phyloP scores from a whole-genome alignment of 2,888 invertebrate genomes.

The Aspidiotus destructor region DNA sequence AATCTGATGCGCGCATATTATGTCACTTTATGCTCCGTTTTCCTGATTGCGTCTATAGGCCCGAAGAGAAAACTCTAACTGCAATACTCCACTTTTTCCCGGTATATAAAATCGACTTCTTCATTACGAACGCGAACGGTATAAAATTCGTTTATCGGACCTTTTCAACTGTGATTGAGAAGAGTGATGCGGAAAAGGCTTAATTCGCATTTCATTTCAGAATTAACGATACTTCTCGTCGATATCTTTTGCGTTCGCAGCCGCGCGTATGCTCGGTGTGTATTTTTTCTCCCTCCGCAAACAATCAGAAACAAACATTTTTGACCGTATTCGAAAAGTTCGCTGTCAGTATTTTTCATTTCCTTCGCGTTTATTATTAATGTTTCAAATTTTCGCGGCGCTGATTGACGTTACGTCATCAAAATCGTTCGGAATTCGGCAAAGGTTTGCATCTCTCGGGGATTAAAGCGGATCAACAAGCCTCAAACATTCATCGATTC shows the following conservation, averaged over 20 bases:
- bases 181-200: conserved; percentile 1
- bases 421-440: too few species aligned
- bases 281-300: neutral
- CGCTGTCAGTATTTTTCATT: too few species aligned
- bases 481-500: too few species aligned
- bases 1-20: conserved; percentile 3
- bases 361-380: too few species aligned
- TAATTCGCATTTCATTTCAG: neutral
- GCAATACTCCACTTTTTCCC: neutral
- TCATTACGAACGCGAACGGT: conserved; percentile 1
- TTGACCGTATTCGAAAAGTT: neutral
- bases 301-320: neutral
- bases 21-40: conserved; percentile 4
- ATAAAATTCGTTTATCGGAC: conserved; percentile 10
- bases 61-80: neutral
- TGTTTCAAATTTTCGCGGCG: too few species aligned
- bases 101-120: neutral
- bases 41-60: conserved; percentile 1
- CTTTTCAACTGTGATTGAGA: conserved; percentile 12
- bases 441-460: too few species aligned
- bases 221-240: conserved; percentile 15
- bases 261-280: neutral
- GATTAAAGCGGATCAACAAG: too few species aligned
- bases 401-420: too few species aligned
- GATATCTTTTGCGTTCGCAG: neutral